Base-by-base conservation (phyloP, 2,113 vertebrate genomes). In the Anarrhichthys ocellatus region DNA sequence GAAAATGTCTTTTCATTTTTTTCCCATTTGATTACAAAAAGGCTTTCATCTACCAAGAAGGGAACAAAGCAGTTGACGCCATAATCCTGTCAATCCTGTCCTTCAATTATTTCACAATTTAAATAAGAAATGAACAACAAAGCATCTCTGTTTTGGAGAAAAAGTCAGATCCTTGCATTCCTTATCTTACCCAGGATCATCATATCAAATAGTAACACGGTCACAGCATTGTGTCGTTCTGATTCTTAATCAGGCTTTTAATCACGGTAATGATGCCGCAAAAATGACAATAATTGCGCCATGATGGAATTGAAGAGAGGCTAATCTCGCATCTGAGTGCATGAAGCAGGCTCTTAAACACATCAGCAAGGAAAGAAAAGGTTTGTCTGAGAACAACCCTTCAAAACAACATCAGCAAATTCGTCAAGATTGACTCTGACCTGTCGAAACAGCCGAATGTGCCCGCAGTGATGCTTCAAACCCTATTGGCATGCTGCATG, bases 381-480 rank as follows among this genome's bases (percentile, higher is more conserved):
- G 7, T 50, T 71, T 17, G 6, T 10, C 44, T 32, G 42, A 70
- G 9, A 69, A 20, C n/a, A 52, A 15, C 46, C 69, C 34, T 58
- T 22, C 2, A 44, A 68, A 72, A 82, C 58, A 6, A 59, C n/a
- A 46, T 73, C 61, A 18, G n/a, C 36, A 42, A 1, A 54, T 87
- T 84, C 86, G 86, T 85, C 73, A 64, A 68, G 67, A 85, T 61
- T 78, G 83, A 90, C 78, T 81, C 66, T 72, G 77, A 85, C 84
- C 89, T 66, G 67, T 81, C 48, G 58, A 84, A 76, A 64, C 29
- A 42, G 46, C 61, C 66, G 32, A 70, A 63, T 40, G 48, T 38
- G 75, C 84, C 73, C 34, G 58, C 59, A 70, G 84, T 48, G 65
- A 74, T 65, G 79, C 71, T 64, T 84, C 76, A 80, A 46, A 82